phyloP scores from a whole-genome alignment of 92 coral and sea anemone genomes.

The Heteractis magnifica region DNA sequence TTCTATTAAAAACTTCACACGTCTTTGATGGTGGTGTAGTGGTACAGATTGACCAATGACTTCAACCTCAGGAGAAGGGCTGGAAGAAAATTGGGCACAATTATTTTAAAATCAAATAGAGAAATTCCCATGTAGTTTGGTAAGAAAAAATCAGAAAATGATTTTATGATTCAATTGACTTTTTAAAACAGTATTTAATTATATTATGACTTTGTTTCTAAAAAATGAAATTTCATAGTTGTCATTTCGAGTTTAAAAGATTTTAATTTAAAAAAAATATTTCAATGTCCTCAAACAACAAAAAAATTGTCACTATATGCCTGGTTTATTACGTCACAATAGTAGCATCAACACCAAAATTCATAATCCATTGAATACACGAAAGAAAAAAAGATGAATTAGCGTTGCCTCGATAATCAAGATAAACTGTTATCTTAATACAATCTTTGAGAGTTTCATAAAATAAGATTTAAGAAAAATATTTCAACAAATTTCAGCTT shows the following conservation, averaged over 20 bases:
- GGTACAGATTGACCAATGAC: slow-evolving; percentile 68
- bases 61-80: slow-evolving; percentile 39
- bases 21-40: slow-evolving; percentile 60
- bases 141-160: too few relatives aligned
- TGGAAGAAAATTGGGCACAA: not conserved
- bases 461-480: not conserved
- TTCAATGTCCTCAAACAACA: not conserved
- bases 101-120: not conserved
- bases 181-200: too few relatives aligned
- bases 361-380: not conserved
- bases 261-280: not conserved
- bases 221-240: too few relatives aligned
- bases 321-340: not conserved
- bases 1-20: slow-evolving; percentile 71
- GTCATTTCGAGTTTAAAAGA: not conserved
- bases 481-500: not conserved
- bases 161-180: too few relatives aligned
- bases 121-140: too few relatives aligned
- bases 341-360: not conserved
- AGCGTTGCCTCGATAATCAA: not conserved
- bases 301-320: not conserved
- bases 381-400: not conserved
- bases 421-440: not conserved
- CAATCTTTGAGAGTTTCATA: not conserved
- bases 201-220: not conserved